These are phyloP conservation scores for Connochaetes taurinus DNA, from an alignment of 2,113 vertebrate species.

Conservation along the genomic window DNA sequence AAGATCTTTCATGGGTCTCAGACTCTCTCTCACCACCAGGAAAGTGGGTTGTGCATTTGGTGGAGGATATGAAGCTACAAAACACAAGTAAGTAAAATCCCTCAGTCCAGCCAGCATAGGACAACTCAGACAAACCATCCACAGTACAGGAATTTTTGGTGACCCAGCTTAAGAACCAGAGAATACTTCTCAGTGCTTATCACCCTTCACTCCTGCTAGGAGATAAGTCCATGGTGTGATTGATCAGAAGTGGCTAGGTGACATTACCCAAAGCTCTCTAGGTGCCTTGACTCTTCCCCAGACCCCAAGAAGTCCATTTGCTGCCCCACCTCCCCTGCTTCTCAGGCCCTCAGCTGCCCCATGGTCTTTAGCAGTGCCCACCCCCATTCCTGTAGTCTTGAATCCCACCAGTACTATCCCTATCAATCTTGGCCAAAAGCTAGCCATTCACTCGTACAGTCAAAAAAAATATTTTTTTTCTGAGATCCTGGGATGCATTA, in stretches of 20 bases:
- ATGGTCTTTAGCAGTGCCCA: neutral
- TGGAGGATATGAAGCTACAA: neutral
- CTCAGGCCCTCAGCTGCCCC: neutral
- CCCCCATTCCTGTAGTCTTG: too few relatives aligned
- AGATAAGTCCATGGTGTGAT: neutral
- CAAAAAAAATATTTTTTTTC: neutral
- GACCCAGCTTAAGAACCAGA: neutral
- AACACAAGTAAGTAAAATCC: neutral
- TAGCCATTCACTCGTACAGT: neutral
- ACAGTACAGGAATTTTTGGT: fast-evolving
- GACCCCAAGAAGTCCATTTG: neutral
- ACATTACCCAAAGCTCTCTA: fast-evolving
- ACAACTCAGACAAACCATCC: neutral
- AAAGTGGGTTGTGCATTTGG: neutral
- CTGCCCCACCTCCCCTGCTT: neutral
- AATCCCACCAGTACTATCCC: neutral
- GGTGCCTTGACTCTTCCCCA: too few relatives aligned
- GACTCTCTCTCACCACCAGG: too few relatives aligned
- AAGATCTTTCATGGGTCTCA: neutral
- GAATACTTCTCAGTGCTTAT: neutral
- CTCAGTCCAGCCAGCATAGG: neutral
- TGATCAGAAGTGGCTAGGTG: neutral
- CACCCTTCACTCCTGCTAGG: neutral
- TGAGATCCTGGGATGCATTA: neutral
- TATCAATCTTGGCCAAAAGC: neutral